Evolutionary conservation across 2,888 invertebrate species (phyloP).

Genomic region (Parnassius orleans): DNA sequence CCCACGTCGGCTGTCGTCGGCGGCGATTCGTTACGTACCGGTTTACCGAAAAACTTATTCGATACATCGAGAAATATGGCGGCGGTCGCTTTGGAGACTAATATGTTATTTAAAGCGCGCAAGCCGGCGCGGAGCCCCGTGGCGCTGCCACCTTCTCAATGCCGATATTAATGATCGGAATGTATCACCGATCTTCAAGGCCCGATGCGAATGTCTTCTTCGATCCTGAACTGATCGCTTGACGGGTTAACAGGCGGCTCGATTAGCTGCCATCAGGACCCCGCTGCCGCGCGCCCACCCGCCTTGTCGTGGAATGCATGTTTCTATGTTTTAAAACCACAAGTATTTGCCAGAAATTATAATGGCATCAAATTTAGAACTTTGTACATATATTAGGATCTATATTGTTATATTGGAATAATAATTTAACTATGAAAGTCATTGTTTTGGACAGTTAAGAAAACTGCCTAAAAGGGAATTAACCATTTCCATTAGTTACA

Average conservation of each 20-base stretch:
- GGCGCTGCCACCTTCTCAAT: conserved; percentile 68
- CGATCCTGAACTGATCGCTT: conserved; percentile 36
- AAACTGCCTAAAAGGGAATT: conserved; percentile 6
- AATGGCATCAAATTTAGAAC: too few relatives aligned
- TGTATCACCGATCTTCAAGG: conserved; percentile 55
- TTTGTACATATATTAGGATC: too few relatives aligned
- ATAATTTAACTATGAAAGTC: too few relatives aligned
- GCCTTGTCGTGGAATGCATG: not conserved
- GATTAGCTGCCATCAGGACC: conserved; percentile 7
- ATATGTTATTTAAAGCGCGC: conserved; percentile 70
- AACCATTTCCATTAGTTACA: conserved; percentile 10
- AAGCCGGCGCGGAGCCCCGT: conserved; percentile 59
- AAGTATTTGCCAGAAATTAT: too few relatives aligned
- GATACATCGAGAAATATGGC: conserved; percentile 63
- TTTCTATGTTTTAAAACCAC: too few relatives aligned
- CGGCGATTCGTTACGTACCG: conserved; percentile 69
- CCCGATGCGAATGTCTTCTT: conserved; percentile 61
- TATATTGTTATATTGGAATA: too few relatives aligned
- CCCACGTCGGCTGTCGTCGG: conserved; percentile 62
- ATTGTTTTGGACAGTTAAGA: not conserved
- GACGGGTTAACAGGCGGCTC: conserved; percentile 35
- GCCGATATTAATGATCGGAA: conserved; percentile 69
- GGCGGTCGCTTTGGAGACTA: conserved; percentile 71
- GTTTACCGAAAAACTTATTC: conserved; percentile 65
- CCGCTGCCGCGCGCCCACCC: conserved; percentile 20